phyloP scores from a whole-genome alignment of 2,113 vertebrate species.

The Equus przewalskii region DNA sequence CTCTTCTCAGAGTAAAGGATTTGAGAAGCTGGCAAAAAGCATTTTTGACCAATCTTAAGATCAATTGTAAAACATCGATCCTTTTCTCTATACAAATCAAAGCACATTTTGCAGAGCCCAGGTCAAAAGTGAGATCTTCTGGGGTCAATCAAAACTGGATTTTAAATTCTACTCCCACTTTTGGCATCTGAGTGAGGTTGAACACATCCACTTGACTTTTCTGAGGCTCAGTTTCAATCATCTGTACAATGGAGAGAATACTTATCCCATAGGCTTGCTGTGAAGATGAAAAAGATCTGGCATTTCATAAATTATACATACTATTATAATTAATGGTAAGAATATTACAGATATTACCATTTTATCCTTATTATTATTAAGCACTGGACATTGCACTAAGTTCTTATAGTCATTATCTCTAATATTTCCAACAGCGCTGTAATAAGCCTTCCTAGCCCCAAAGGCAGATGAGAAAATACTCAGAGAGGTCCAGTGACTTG shows the following conservation, averaged over 20 bases:
- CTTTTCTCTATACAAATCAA: background rate
- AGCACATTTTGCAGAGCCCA: background rate
- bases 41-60: conserved; percentile 7
- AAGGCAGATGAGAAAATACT: background rate
- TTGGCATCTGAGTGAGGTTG: background rate
- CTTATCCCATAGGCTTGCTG: background rate
- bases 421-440: background rate
- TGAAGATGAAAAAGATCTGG: background rate
- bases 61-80: background rate
- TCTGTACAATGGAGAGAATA: background rate
- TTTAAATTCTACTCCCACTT: background rate
- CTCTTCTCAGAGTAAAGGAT: background rate
- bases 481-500: background rate
- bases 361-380: background rate
- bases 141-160: background rate
- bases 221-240: background rate
- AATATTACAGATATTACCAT: background rate
- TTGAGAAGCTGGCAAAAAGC: conserved; percentile 1
- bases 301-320: background rate
- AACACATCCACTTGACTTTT: background rate
- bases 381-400: background rate
- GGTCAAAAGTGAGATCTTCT: background rate
- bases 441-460: background rate
- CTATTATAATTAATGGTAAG: background rate
- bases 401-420: background rate